Percentiles rank a stretch among this genome's conserved stretches.
Evolutionary conservation across 1,140 invertebrate genomes (phyloP).

Genomic region (Drosophila albomicans): DNA sequence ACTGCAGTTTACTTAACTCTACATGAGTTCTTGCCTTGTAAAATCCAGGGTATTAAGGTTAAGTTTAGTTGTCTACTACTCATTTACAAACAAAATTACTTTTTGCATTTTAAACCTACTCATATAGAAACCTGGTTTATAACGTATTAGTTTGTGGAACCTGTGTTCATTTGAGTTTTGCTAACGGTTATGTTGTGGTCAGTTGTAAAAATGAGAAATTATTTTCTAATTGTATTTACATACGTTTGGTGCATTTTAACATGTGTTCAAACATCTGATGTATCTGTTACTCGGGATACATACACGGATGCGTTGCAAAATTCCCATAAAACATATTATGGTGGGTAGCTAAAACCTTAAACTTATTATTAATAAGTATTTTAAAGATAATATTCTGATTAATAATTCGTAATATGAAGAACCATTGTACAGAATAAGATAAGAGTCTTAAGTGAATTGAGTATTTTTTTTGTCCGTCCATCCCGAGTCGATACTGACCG

Average conservation of each 20-base stretch:
- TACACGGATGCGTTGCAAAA: constrained; percentile 85
- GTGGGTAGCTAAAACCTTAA: constrained; percentile 61
- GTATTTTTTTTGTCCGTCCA: too few species aligned
- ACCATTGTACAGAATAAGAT: too few species aligned
- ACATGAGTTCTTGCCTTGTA: too few species aligned
- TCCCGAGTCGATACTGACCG: too few species aligned
- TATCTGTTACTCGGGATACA: constrained; percentile 71
- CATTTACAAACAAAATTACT: background rate
- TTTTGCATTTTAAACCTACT: constrained; percentile 42
- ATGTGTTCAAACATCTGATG: constrained; percentile 28
- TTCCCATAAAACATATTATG: constrained; percentile 80
- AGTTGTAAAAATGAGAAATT: constrained; percentile 45
- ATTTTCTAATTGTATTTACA: constrained; percentile 37
- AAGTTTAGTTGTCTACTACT: too few species aligned
- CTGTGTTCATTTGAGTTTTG: constrained; percentile 66
- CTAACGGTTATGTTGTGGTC: constrained; percentile 33
- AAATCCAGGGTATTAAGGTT: background rate
- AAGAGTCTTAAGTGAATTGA: too few species aligned
- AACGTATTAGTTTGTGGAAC: constrained; percentile 37
- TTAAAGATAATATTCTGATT: too few species aligned
- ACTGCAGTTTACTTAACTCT: too few species aligned
- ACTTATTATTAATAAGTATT: too few species aligned
- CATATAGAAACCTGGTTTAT: constrained; percentile 48
- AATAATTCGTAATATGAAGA: too few species aligned
- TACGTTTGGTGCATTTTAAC: constrained; percentile 27